phyloP scores from a whole-genome alignment of 2,888 invertebrate species.

The Andricus quercusramuli region DNA sequence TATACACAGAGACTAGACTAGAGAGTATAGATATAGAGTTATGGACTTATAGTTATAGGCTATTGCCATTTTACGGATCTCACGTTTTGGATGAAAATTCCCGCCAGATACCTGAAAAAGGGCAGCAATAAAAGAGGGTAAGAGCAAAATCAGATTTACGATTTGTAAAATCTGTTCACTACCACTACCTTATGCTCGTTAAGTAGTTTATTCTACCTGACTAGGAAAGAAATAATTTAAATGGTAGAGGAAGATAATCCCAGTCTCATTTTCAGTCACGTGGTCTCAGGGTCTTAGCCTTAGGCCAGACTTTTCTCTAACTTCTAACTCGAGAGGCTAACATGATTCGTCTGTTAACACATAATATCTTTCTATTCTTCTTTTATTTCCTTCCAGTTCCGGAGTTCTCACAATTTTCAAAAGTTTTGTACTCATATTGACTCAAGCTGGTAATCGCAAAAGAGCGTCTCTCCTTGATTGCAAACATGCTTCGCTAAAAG shows the following conservation, averaged over 20 bases:
- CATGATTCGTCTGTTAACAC: not conserved
- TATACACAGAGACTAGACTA: not conserved
- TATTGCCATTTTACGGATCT: not conserved
- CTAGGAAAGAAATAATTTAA: not conserved
- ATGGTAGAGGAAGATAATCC: not conserved
- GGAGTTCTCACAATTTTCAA: not conserved
- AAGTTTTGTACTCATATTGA: not conserved
- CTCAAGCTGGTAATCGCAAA: not conserved
- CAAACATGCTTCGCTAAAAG: slow-evolving; percentile 1
- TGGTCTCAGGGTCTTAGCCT: not conserved
- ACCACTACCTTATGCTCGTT: not conserved
- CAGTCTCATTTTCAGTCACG: not conserved
- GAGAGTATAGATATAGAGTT: no score
- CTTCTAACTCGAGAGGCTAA: not conserved
- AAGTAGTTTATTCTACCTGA: not conserved
- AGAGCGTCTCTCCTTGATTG: not conserved
- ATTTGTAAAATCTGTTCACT: not conserved
- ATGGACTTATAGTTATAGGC: no score
- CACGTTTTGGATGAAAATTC: not conserved
- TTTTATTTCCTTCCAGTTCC: not conserved
- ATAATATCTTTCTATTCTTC: not conserved
- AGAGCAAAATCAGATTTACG: not conserved
- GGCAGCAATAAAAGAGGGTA: slow-evolving; percentile 1
- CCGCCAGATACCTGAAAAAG: not conserved
- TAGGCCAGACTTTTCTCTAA: not conserved